phyloP scores from a whole-genome alignment of 1,140 invertebrate genomes.

The Hestina assimilis region DNA sequence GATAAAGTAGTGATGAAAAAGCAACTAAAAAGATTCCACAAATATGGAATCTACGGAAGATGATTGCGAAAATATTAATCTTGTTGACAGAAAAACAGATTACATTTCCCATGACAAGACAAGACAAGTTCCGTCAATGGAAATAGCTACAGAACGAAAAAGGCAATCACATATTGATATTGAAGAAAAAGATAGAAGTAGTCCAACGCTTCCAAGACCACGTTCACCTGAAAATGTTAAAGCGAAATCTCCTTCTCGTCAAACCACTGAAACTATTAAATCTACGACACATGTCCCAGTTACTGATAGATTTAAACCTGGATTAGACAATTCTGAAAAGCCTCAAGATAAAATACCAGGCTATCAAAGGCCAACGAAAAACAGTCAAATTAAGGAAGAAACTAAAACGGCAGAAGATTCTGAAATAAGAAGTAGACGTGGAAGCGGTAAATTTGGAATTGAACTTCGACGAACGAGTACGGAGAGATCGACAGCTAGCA shows the following conservation, averaged over 20 bases:
- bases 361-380: constrained; percentile 62
- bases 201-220: constrained; percentile 33
- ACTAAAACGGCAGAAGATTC: constrained; percentile 44
- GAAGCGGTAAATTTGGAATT: constrained; percentile 82
- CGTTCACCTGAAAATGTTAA: constrained; percentile 42
- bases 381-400: constrained; percentile 62
- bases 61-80: constrained; percentile 29
- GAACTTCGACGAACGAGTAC: constrained; percentile 79
- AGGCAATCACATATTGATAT: constrained; percentile 9
- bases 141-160: constrained; percentile 13
- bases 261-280: constrained; percentile 38
- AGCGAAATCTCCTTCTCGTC: constrained; percentile 45
- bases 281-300: constrained; percentile 6
- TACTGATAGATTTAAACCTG: constrained; percentile 25
- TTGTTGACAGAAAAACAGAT: constrained; percentile 26
- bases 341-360: constrained; percentile 51
- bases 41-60: constrained; percentile 38
- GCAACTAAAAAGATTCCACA: constrained; percentile 48
- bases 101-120: neutral
- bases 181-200: constrained; percentile 34
- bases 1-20: constrained; percentile 66
- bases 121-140: constrained; percentile 24
- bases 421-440: constrained; percentile 68
- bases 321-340: constrained; percentile 40
- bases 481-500: constrained; percentile 59